Evolutionary conservation across 2,113 vertebrate species (phyloP).

Genomic region (Fulica atra): DNA sequence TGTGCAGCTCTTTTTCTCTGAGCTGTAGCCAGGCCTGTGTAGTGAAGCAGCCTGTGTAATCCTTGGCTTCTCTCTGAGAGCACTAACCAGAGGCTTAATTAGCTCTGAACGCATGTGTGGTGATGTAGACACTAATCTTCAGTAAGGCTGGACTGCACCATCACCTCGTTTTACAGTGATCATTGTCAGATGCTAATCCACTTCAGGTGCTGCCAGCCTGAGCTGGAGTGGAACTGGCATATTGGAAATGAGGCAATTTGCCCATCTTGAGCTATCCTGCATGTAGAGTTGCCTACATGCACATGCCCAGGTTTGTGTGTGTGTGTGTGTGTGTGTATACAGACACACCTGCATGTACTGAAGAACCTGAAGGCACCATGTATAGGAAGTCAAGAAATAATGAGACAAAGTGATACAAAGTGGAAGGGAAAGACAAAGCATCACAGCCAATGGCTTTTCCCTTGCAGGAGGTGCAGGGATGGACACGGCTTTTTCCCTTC

Average conservation of each 20-base stretch:
- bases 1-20: not conserved
- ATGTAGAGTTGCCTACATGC: not conserved
- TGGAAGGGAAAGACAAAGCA: not conserved
- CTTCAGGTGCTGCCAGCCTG: not conserved
- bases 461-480: not conserved
- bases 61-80: not conserved
- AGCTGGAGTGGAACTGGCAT: not conserved
- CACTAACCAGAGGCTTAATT: not conserved
- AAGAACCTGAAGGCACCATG: not conserved
- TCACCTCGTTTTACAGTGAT: not conserved
- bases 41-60: not conserved
- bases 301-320: not conserved
- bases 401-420: not conserved
- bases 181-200: not conserved
- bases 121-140: not conserved
- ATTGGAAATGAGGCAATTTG: not conserved
- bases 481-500: not conserved
- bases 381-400: not conserved
- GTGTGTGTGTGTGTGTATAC: fast-evolving
- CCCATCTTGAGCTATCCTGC: not conserved
- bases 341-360: not conserved
- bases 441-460: not conserved
- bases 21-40: not conserved
- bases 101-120: not conserved
- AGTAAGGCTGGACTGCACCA: not conserved